Conservation (phyloP, 92 coral and sea anemone species). For the Actinernus sp. region DNA sequence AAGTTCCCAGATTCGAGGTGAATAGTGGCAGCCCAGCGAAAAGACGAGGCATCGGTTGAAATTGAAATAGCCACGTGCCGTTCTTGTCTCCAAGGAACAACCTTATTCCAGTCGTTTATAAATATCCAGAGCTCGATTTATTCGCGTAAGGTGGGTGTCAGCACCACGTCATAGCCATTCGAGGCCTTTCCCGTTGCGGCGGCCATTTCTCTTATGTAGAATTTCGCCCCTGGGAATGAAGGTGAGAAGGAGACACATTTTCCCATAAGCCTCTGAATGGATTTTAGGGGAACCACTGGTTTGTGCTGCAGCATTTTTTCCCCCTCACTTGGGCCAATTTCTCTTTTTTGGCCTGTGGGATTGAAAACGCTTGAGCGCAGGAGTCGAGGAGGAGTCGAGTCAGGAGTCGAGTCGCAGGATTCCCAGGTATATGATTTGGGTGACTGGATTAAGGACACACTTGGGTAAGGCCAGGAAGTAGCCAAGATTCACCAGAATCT, state of each 20-base stretch:
- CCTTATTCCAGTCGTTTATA: slow-evolving; percentile 42
- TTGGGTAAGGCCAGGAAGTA: slow-evolving; percentile 23
- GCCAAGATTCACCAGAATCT: slow-evolving; percentile 15
- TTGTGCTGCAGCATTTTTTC: slow-evolving; percentile 12
- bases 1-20: slow-evolving; percentile 25
- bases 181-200: slow-evolving; percentile 15
- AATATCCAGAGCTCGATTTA: slow-evolving; percentile 67
- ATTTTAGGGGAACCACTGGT: slow-evolving; percentile 10
- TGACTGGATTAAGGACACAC: slow-evolving; percentile 22
- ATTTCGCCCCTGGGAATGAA: slow-evolving; percentile 51
- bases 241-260: slow-evolving; percentile 60
- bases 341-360: slow-evolving; percentile 8
- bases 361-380: slow-evolving; percentile 7
- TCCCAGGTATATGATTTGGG: slow-evolving; percentile 8
- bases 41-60: slow-evolving; percentile 41
- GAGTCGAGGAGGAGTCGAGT: too few relatives aligned
- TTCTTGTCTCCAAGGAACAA: slow-evolving; percentile 43
- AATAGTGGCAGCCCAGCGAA: slow-evolving; percentile 43
- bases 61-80: slow-evolving; percentile 32
- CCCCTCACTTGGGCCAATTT: slow-evolving; percentile 13
- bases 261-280: slow-evolving; percentile 56
- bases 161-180: slow-evolving; percentile 1
- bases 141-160: slow-evolving; percentile 16
- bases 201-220: slow-evolving; percentile 48
- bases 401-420: too few relatives aligned